Evolutionary conservation across 2,113 vertebrate species (phyloP), one percentile per base, ranked within the genome.

Genomic region (Fulmarus glacialis): DNA sequence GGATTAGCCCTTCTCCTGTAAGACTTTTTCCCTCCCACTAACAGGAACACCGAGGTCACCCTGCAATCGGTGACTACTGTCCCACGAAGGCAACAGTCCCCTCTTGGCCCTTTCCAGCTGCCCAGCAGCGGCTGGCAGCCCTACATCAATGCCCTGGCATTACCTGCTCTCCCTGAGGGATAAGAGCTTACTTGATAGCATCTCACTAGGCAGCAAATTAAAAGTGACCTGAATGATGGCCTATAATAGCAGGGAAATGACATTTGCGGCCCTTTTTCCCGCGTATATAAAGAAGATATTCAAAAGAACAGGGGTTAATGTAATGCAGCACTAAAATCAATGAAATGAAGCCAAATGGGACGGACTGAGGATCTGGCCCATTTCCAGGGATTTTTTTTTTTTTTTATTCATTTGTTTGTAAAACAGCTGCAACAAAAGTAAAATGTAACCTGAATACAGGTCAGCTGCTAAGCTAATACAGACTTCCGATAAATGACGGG

Each of bases 391-490:
- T 27, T 87, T 55, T 72, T 78, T 27, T 87, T 55, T 72, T 78
- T 36, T 29, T 64, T 78, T 86, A 22, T 40, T 82, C 38, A 48
- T 92, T 90, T 95, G 21, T 32, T 84, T 63, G 73, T 72, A 96
- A 92, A 97, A 85, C 38, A 87, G 34, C 64, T 82, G 36, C 58
- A 90, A 72, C 30, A 45, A 38, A 77, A 79, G 59, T 71, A 73
- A 93, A 94, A 86, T 79, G 63, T 36, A 89, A 87, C 67, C 75
- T 68, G 78, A 94, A 93, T 63, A 74, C 94, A 94, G 94, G 93
- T 92, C 93, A 95, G 86, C 66, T 87, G 71, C 70, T 84, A 70
- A 92, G 43, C 80, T 59, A 93, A 97, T 82, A 87, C 88, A 90
- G 87, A 73, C 24, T 94, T 71, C 50, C 42, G 36, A 79, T 82